Evolutionary conservation across 1,140 invertebrate genomes (phyloP), one percentile per base, ranked within the genome.

Genomic region (Drosophila santomea): DNA sequence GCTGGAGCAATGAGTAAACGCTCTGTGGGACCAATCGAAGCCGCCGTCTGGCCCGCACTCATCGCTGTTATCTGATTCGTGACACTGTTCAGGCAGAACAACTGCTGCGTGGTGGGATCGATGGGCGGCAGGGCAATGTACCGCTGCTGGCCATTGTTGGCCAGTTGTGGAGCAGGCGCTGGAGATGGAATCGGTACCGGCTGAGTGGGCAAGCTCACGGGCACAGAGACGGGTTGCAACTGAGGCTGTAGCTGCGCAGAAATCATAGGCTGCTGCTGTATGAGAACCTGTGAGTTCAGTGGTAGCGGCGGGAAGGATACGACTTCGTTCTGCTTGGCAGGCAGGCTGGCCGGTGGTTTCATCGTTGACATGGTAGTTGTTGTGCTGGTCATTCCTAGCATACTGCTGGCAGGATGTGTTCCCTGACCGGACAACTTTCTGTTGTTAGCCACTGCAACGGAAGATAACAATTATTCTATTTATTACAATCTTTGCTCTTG

Each of bases 21-120:
- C 66, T 92, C 92, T 54, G 90, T 83, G 38, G 92, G 91, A 12
- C 88, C 88, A 48, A 92, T 86, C 10, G 91, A 89, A 0, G 92
- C 91, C 0, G 91, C 79, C 5, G 92, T 92, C 57, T 92, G 91
- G 1, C 77, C 80, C 4, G 92, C 81, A 69, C 82, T 92, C 44
- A 92, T 91, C 20, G 91, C 91, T 23, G 92, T 92, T 6, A 92
- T 92, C 51, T 92, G 91, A 69, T 92, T 92, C 36, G 80, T 92
- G 0, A 91, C 73, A 17, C 88, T 91, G 44, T 92, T 92, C 17
- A 92, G 61, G 15, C 90, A 91, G 56, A 92, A 92, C n/a, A 92
- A 25, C 44, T 92, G 92, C 52, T 92, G 92, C 5, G 88, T 91
- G 48, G 55, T 84, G 5, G 90, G 81, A 84, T 91, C 90, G 15